phyloP scores from a whole-genome alignment of 2,797 vertebrate genomes.

The Pogonophryne albipinna region DNA sequence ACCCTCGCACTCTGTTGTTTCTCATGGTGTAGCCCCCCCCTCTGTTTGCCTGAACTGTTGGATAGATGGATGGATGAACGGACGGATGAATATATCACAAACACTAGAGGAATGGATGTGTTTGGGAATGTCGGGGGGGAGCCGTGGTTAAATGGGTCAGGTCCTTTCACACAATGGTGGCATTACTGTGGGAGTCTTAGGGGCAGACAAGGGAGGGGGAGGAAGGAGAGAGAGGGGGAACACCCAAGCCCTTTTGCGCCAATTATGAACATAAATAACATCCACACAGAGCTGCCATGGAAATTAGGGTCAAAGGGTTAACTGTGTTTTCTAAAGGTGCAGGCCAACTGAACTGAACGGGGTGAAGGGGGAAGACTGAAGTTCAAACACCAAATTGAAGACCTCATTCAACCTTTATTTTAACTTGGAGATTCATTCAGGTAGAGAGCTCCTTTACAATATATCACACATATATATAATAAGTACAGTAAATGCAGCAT shows the following conservation, averaged over 20 bases:
- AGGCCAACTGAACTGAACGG: conserved; percentile 33
- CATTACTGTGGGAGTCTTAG: conserved; percentile 73
- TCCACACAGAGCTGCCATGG: conserved; percentile 71
- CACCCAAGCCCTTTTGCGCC: conserved; percentile 54
- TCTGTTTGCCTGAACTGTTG: conserved; percentile 61
- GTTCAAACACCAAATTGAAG: conserved; percentile 23
- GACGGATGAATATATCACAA: conserved; percentile 76
- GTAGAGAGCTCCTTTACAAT: too few relatives aligned
- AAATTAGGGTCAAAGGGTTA: conserved; percentile 80
- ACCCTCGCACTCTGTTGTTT: conserved; percentile 65
- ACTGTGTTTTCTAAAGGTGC: conserved; percentile 67
- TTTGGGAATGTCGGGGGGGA: conserved; percentile 72
- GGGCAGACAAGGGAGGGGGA: conserved; percentile 52
- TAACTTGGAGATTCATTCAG: too few relatives aligned
- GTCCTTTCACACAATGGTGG: conserved; percentile 76
- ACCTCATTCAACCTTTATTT: neutral
- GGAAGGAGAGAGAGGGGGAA: conserved; percentile 36
- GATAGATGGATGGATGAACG: conserved; percentile 74
- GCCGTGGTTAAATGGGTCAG: conserved; percentile 82
- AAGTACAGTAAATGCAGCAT: conserved; percentile 20
- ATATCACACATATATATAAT: too few relatives aligned
- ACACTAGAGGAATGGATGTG: conserved; percentile 70
- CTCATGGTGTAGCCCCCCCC: conserved; percentile 57
- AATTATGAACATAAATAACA: conserved; percentile 84
- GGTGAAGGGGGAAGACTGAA: conserved; percentile 31